Conservation (phyloP, 1,140 invertebrate genomes). For the Calliphora vicina region DNA sequence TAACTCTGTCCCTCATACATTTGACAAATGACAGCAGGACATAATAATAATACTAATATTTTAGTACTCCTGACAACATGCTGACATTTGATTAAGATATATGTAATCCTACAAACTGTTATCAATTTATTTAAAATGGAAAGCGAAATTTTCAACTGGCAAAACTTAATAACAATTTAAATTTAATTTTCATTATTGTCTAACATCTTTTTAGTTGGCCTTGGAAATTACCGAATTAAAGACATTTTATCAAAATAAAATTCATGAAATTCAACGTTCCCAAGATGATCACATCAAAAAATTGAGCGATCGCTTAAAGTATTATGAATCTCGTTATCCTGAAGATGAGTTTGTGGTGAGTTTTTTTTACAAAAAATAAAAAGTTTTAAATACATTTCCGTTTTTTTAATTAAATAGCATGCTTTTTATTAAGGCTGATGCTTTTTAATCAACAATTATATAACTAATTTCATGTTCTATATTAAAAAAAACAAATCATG, state of each 20-base stretch:
- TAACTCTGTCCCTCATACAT: too few relatives aligned
- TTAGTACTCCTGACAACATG: too few relatives aligned
- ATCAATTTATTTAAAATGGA: too few relatives aligned
- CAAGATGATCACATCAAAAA: slow-evolving; percentile 53
- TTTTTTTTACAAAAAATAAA: background rate
- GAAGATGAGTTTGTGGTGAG: slow-evolving; percentile 60
- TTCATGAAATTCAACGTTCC: slow-evolving; percentile 50
- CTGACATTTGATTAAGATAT: too few relatives aligned
- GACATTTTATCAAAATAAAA: slow-evolving; percentile 55
- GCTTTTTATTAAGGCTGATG: slow-evolving; percentile 20
- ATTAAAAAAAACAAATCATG: slow-evolving; percentile 24
- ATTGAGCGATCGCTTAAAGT: slow-evolving; percentile 50
- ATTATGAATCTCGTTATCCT: slow-evolving; percentile 52
- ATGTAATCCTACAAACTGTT: too few relatives aligned
- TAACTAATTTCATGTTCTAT: slow-evolving; percentile 12
- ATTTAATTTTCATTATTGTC: background rate
- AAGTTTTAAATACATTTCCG: background rate
- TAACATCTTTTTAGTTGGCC: slow-evolving; percentile 36
- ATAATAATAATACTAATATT: too few relatives aligned
- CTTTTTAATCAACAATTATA: background rate
- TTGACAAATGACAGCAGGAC: too few relatives aligned
- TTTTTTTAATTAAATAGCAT: slow-evolving; percentile 11
- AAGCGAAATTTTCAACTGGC: too few relatives aligned
- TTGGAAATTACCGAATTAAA: slow-evolving; percentile 52
- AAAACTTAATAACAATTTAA: background rate